These are phyloP conservation scores for Malaclemys terrapin DNA, from an alignment of 2,113 vertebrate species.

Conservation along the genomic window DNA sequence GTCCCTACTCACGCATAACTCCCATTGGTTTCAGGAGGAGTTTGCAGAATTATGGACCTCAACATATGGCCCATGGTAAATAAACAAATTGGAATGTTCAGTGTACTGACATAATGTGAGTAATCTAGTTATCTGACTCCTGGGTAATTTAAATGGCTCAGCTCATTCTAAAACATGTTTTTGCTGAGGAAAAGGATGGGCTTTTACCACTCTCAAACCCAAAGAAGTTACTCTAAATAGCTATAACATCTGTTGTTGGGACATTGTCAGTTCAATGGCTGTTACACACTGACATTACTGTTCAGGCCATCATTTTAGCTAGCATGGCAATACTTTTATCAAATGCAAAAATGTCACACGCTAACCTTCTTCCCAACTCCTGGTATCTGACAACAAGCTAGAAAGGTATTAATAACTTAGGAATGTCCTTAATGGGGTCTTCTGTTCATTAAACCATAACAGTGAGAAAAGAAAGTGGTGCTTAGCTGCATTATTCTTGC, in stretches of 20 bases:
- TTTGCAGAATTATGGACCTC: not conserved
- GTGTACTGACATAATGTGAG: not conserved
- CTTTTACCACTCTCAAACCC: not conserved
- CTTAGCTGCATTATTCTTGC: not conserved
- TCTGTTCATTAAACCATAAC: not conserved
- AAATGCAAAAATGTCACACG: not conserved
- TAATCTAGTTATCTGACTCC: not conserved
- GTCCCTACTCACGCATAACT: constrained; percentile 17
- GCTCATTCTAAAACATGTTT: not conserved
- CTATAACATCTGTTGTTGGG: not conserved
- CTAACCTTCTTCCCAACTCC: not conserved
- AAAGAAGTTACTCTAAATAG: not conserved
- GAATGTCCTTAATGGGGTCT: not conserved
- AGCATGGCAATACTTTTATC: not conserved
- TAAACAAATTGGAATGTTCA: not conserved
- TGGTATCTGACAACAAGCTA: not conserved
- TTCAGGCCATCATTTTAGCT: not conserved
- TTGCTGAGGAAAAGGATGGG: not conserved
- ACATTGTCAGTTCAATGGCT: not conserved
- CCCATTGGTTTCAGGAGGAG: not conserved
- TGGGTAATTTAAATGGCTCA: not conserved
- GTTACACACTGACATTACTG: not conserved
- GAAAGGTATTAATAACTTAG: not conserved
- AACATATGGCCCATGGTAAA: not conserved
- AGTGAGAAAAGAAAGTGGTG: not conserved